These are phyloP conservation scores for Pemphredon lugubris DNA, from an alignment of 2,888 invertebrate genomes.

Conservation along the genomic window DNA sequence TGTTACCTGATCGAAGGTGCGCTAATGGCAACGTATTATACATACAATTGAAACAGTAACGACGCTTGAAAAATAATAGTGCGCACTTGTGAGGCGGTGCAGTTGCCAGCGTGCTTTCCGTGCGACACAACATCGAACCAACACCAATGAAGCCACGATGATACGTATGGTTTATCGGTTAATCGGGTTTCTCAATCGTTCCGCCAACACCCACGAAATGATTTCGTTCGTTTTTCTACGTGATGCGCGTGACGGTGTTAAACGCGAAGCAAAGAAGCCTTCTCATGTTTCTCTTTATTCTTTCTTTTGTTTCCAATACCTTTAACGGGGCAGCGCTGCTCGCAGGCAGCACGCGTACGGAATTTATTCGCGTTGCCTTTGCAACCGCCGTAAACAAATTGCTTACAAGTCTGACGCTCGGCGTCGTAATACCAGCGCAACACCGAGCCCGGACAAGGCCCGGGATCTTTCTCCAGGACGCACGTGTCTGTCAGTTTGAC, in stretches of 20 bases:
- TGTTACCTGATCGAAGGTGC: neutral
- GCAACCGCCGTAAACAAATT: constrained; percentile 83
- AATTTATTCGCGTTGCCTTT: constrained; percentile 82
- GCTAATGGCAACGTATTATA: constrained; percentile 6
- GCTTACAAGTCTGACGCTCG: constrained; percentile 79
- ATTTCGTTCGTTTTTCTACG: constrained; percentile 6
- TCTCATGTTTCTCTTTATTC: neutral
- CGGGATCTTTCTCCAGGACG: constrained; percentile 78
- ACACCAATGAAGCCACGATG: constrained; percentile 29
- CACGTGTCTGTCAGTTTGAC: constrained; percentile 75
- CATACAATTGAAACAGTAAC: neutral
- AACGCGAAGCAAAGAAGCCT: constrained; percentile 37
- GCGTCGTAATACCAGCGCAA: constrained; percentile 82
- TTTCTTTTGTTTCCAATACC: constrained; percentile 60
- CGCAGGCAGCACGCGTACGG: constrained; percentile 77
- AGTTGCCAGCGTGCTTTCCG: neutral
- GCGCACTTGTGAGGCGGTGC: neutral
- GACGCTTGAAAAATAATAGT: neutral
- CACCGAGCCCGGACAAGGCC: constrained; percentile 81
- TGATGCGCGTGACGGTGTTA: constrained; percentile 14
- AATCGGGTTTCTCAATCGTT: neutral
- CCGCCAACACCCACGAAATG: constrained; percentile 8
- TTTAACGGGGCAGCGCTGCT: constrained; percentile 75
- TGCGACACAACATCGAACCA: constrained; percentile 19
- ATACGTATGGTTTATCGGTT: too few species aligned